These are phyloP conservation scores for Microchrysa polita DNA, from an alignment of 2,888 invertebrate genomes.

Conservation along the genomic window DNA sequence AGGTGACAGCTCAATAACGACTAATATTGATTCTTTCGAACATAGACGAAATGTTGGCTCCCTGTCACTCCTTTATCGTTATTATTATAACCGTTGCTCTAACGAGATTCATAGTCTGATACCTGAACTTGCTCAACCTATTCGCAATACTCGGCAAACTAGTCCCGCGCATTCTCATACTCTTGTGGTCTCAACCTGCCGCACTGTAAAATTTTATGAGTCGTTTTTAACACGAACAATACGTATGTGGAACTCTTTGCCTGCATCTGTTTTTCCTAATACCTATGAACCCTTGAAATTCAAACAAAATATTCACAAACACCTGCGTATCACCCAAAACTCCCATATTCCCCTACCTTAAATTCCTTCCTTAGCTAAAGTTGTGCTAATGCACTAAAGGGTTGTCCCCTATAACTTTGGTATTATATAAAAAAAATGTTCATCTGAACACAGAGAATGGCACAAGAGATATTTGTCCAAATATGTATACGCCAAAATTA, in stretches of 20 bases:
- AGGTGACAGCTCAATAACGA: neutral
- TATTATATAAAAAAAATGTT: no score
- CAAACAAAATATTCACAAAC: neutral
- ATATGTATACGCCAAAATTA: no score
- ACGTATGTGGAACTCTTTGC: neutral
- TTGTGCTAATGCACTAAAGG: no score
- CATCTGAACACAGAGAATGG: no score
- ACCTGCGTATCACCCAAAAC: neutral
- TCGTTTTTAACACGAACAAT: neutral
- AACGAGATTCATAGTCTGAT: neutral
- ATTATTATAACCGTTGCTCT: neutral
- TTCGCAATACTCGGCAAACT: neutral
- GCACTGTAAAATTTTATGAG: neutral
- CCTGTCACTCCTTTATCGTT: neutral
- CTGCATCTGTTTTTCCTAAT: neutral
- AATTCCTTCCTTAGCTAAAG: no score
- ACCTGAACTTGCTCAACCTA: neutral
- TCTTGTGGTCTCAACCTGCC: neutral
- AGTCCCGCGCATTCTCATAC: neutral
- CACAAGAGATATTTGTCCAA: no score
- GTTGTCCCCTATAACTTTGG: no score
- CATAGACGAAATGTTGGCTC: neutral
- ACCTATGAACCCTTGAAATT: neutral
- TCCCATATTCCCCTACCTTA: neutral
- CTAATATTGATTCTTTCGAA: neutral